phyloP scores from a whole-genome alignment of 2,113 vertebrate species.

The Thymallus thymallus region DNA sequence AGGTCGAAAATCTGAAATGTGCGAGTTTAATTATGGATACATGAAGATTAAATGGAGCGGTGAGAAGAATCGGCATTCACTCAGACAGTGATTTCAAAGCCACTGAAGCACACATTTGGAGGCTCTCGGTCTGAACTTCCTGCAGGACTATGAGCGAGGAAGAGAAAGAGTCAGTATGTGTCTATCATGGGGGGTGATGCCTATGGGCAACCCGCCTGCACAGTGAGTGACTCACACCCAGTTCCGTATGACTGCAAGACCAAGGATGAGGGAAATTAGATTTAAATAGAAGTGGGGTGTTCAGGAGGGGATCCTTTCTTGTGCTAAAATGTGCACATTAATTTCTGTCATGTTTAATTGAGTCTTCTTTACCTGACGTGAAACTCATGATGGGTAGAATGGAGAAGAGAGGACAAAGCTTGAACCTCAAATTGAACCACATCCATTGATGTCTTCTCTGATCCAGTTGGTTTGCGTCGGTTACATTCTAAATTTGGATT shows the following conservation, averaged over 20 bases:
- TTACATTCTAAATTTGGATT: no score
- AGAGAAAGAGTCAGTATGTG: neutral
- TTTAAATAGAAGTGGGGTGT: neutral
- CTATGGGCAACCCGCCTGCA: neutral
- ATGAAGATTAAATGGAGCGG: neutral
- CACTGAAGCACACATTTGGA: neutral
- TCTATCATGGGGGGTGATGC: neutral
- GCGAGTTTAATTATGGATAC: neutral
- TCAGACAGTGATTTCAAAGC: no score
- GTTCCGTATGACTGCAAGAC: neutral
- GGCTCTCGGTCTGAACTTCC: neutral
- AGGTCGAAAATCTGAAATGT: neutral
- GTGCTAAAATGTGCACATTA: no score
- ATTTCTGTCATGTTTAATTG: no score
- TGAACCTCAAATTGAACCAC: no score
- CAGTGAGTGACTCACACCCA: neutral
- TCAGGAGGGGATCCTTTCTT: neutral
- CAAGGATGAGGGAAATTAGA: neutral
- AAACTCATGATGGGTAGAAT: no score
- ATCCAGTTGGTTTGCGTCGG: no score
- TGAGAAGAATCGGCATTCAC: neutral
- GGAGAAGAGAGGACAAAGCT: no score
- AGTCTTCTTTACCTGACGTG: no score
- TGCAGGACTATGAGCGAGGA: neutral
- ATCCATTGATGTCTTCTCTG: no score